These are phyloP conservation scores for Brachionus rotundiformis DNA, from an alignment of 1,140 invertebrate species.

Conservation along the genomic window DNA sequence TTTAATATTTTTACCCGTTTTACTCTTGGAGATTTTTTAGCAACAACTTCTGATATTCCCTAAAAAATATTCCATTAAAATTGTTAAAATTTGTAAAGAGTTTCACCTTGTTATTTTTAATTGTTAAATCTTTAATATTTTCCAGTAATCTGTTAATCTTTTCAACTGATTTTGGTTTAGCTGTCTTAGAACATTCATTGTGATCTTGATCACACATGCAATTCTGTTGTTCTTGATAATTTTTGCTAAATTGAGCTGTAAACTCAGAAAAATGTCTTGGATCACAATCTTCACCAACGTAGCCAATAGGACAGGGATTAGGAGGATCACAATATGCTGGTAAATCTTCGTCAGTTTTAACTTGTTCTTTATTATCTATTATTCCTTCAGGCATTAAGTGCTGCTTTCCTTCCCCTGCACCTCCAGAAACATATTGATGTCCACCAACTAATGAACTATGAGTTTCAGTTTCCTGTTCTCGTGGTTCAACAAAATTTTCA, in stretches of 20 bases:
- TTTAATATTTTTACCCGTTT: conserved; percentile 57
- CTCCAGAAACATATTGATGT: conserved; percentile 62
- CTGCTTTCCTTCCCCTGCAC: conserved; percentile 75
- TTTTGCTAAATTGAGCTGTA: conserved; percentile 87
- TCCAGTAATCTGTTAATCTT: not conserved
- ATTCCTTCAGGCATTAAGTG: conserved; percentile 69
- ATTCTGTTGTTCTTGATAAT: conserved; percentile 87
- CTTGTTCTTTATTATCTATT: conserved; percentile 69
- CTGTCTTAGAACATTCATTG: conserved; percentile 31
- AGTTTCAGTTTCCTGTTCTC: conserved; percentile 38
- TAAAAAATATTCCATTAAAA: not conserved
- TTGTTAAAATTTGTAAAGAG: not conserved
- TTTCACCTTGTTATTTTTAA: not conserved
- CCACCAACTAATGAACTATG: conserved; percentile 3
- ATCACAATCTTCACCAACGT: conserved; percentile 62
- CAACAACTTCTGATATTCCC: conserved; percentile 54
- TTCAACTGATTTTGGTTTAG: not conserved
- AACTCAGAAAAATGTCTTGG: not conserved
- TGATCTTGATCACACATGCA: conserved; percentile 98
- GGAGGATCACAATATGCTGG: conserved; percentile 98
- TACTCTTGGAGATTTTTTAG: conserved; percentile 59
- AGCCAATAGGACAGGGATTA: conserved; percentile 86
- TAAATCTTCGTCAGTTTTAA: conserved; percentile 85
- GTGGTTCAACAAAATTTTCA: not conserved
- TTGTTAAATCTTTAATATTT: conserved; percentile 10